Percentiles rank a stretch among this genome's conserved stretches.
These are phyloP conservation scores for Ectobius pallidus DNA, from an alignment of 2,888 invertebrate species.

Conservation along the genomic window DNA sequence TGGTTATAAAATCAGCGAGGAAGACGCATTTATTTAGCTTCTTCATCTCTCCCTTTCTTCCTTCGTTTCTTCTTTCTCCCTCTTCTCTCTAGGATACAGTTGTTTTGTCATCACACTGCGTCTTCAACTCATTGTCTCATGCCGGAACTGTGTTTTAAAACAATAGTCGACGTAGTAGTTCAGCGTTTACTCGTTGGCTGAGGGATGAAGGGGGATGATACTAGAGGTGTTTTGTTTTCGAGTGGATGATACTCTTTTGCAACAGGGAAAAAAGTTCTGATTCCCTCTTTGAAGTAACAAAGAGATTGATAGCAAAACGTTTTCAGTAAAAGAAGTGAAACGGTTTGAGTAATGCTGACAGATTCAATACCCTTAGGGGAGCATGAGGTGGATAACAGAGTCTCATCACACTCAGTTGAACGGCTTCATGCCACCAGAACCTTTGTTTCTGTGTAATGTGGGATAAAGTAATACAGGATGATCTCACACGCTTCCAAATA, in stretches of 20 bases:
- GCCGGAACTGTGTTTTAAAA: too few species aligned
- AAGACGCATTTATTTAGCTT: too few species aligned
- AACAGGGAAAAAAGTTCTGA: background rate
- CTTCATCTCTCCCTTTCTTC: too few species aligned
- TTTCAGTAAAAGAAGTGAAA: background rate
- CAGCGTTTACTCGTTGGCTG: too few species aligned
- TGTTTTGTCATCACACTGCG: too few species aligned
- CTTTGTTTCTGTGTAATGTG: background rate
- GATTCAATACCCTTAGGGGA: background rate
- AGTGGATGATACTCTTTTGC: background rate
- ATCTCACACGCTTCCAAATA: too few species aligned
- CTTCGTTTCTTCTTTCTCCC: too few species aligned
- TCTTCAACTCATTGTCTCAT: too few species aligned
- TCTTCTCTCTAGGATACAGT: too few species aligned
- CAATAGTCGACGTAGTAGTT: too few species aligned
- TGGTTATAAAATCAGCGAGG: too few species aligned
- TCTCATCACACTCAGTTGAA: background rate
- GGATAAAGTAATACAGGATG: background rate
- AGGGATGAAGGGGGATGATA: too few species aligned
- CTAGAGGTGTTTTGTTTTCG: background rate
- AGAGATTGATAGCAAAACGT: background rate
- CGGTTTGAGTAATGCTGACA: background rate
- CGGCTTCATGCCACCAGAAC: background rate
- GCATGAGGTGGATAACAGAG: background rate
- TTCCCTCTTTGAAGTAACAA: constrained; percentile 1